Percentiles rank a stretch among this genome's conserved stretches.
Evolutionary conservation across 2,888 invertebrate species (phyloP).

Genomic region (Antheraea assamensis): DNA sequence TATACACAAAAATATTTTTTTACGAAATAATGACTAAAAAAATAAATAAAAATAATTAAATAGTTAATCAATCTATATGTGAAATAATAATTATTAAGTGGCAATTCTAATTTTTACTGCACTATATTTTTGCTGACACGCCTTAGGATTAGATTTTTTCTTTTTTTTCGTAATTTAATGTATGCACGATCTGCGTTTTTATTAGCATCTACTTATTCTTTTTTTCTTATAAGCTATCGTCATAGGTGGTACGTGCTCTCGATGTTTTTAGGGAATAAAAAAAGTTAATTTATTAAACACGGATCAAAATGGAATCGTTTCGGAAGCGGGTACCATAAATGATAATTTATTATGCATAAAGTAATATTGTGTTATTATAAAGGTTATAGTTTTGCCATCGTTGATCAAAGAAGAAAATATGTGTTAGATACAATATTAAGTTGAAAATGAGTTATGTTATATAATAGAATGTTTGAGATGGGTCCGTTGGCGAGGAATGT

Average conservation of each 20-base stretch:
- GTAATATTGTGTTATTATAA: conserved; percentile 77
- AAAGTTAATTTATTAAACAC: conserved; percentile 56
- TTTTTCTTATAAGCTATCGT: conserved; percentile 57
- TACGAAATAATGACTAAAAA: conserved; percentile 56
- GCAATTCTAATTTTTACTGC: conserved; percentile 80
- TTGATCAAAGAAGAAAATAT: conserved; percentile 76
- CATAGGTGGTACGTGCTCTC: conserved; percentile 53
- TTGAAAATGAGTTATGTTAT: conserved; percentile 75
- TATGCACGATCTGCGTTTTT: conserved; percentile 81
- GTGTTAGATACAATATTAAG: conserved; percentile 72
- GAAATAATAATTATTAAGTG: conserved; percentile 73
- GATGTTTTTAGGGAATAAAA: conserved; percentile 43
- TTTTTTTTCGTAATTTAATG: conserved; percentile 73
- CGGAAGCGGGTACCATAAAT: conserved; percentile 51
- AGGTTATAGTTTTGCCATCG: conserved; percentile 80
- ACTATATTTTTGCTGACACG: conserved; percentile 82
- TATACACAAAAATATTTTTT: conserved; percentile 81
- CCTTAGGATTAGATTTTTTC: conserved; percentile 69
- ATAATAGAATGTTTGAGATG: conserved; percentile 65
- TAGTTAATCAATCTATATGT: conserved; percentile 68
- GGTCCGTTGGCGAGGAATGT: conserved; percentile 63
- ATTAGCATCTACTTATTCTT: conserved; percentile 66
- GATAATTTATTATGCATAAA: conserved; percentile 63
- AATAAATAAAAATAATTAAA: conserved; percentile 22
- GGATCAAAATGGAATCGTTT: conserved; percentile 39